Conservation (phyloP, 1,140 invertebrate species). For the Psilanteris sp. region DNA sequence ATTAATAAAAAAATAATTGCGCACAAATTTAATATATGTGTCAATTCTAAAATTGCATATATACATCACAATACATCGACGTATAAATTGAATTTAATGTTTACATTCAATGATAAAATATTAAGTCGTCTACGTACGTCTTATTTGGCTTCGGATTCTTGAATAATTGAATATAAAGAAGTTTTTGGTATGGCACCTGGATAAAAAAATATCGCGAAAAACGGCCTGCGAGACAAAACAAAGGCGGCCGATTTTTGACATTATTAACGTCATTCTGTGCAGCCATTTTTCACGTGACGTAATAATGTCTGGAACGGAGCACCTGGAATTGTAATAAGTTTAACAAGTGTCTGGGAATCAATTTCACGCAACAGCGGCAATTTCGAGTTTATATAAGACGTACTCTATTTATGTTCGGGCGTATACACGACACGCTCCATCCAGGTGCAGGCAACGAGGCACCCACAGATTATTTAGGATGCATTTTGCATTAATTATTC, state of each 20-base stretch:
- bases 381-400: conserved; percentile 70
- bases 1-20: no score
- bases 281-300: conserved; percentile 54
- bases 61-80: no score
- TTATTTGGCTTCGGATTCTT: no score
- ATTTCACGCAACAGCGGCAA: conserved; percentile 73
- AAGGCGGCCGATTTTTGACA: conserved; percentile 50
- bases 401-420: conserved; percentile 63
- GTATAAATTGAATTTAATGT: no score
- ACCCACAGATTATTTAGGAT: conserved; percentile 76
- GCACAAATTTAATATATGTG: no score
- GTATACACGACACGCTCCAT: conserved; percentile 59
- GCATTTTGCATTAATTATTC: conserved; percentile 80
- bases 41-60: no score
- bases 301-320: conserved; percentile 56
- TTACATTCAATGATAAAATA: no score
- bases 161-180: no score
- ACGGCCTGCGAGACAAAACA: conserved; percentile 8
- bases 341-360: conserved; percentile 67
- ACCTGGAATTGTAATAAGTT: conserved; percentile 63
- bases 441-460: conserved; percentile 72
- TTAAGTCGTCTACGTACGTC: no score
- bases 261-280: conserved; percentile 54
- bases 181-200: no score
- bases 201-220: conserved; percentile 11